Percentiles rank a stretch among this genome's conserved stretches.
Conservation (phyloP, 2,888 invertebrate species). For the Metalampra italica region DNA sequence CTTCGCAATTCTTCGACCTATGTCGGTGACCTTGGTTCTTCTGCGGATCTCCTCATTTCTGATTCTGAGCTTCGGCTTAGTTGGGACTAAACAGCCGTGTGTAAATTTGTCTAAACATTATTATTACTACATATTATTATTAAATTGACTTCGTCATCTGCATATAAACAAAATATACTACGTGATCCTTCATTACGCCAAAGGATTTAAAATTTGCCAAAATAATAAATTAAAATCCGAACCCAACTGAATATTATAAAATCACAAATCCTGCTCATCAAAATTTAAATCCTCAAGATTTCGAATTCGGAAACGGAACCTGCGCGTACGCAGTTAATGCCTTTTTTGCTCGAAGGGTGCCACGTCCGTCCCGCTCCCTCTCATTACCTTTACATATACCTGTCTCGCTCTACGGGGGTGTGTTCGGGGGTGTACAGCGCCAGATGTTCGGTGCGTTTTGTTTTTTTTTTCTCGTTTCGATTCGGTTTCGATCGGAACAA, state of each 20-base stretch:
- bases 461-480: slow-evolving; percentile 30
- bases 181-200: too few species aligned
- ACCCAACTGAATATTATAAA: too few species aligned
- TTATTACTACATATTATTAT: neutral
- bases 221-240: too few species aligned
- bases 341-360: slow-evolving; percentile 22
- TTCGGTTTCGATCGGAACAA: slow-evolving; percentile 42
- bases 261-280: neutral
- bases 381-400: slow-evolving; percentile 6
- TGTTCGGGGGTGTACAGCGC: slow-evolving; percentile 41
- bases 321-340: slow-evolving; percentile 40
- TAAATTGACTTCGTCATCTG: too few species aligned
- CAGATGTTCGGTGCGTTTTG: slow-evolving; percentile 49
- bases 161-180: too few species aligned
- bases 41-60: too few species aligned
- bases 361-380: slow-evolving; percentile 19
- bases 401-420: slow-evolving; percentile 40
- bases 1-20: too few species aligned
- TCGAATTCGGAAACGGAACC: slow-evolving; percentile 51
- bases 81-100: too few species aligned
- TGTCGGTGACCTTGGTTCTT: too few species aligned
- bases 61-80: too few species aligned
- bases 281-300: slow-evolving; percentile 19
- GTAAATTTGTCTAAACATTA: too few species aligned
- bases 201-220: too few species aligned